Conservation (phyloP, 2,888 invertebrate species). For the Coecobrya sp. region DNA sequence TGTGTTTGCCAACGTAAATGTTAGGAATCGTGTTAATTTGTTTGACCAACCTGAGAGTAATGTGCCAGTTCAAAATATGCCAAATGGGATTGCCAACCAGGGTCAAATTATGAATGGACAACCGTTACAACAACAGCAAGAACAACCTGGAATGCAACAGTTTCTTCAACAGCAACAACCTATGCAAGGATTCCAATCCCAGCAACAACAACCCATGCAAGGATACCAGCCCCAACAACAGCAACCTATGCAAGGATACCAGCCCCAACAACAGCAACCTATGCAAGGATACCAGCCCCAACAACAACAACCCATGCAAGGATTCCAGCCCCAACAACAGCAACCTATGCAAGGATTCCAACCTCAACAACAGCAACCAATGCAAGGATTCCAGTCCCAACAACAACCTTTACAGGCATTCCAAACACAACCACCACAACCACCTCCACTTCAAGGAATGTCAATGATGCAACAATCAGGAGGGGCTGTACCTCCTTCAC, state of each 20-base stretch:
- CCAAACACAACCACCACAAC: background rate
- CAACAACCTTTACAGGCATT: background rate
- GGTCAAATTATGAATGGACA: conserved; percentile 59
- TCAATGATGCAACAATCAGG: conserved; percentile 36
- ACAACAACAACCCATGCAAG: background rate
- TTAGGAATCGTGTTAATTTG: conserved; percentile 83
- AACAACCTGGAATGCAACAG: background rate
- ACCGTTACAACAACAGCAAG: conserved; percentile 38
- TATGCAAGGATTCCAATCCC: too few species aligned
- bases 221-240: background rate
- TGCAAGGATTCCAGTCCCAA: background rate
- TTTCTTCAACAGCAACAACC: conserved; percentile 48
- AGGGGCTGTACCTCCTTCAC: conserved; percentile 83
- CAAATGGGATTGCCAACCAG: conserved; percentile 70
- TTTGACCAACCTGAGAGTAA: conserved; percentile 78
- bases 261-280: conserved; percentile 42
- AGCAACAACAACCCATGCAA: background rate
- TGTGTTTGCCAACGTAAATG: conserved; percentile 84
- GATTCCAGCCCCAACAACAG: too few species aligned
- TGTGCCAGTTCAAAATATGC: conserved; percentile 42
- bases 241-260: background rate
- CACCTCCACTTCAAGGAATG: conserved; percentile 18
- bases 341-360: conserved; percentile 1
- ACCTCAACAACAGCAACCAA: conserved; percentile 43
- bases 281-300: background rate